Percentiles rank a stretch among this genome's conserved stretches.
phyloP scores from a whole-genome alignment of 1,140 invertebrate species.

The Aleiodes sp. region DNA sequence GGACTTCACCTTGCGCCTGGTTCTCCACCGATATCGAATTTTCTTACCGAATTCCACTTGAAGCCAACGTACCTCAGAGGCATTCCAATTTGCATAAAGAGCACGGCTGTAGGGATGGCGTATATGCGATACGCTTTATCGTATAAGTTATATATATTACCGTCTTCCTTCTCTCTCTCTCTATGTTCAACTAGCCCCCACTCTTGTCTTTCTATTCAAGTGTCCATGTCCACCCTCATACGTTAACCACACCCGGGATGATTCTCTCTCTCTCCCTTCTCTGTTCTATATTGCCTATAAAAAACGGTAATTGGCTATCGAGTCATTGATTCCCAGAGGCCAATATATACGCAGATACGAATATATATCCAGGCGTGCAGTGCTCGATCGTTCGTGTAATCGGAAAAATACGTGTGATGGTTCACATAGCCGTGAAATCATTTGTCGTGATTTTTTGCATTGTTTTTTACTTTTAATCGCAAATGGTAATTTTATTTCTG shows the following conservation, averaged over 20 bases:
- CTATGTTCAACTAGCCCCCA: background rate
- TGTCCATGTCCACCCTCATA: background rate
- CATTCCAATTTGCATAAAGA: conserved; percentile 56
- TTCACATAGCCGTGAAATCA: background rate
- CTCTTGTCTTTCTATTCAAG: background rate
- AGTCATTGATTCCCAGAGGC: conserved; percentile 41
- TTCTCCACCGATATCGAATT: conserved; percentile 32
- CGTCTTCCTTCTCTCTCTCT: too few species aligned
- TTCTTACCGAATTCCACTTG: conserved; percentile 48
- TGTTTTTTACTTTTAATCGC: too few species aligned
- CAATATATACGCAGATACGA: background rate
- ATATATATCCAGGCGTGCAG: background rate
- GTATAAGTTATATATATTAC: conserved; percentile 27
- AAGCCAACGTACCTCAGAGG: conserved; percentile 29
- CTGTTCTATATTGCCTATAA: too few species aligned
- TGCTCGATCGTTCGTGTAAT: conserved; percentile 9
- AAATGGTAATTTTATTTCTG: background rate
- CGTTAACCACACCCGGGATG: background rate
- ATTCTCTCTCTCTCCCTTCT: background rate
- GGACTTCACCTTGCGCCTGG: conserved; percentile 1
- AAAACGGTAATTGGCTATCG: conserved; percentile 54
- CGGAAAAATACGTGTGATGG: conserved; percentile 5
- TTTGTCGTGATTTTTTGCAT: background rate
- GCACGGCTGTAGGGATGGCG: conserved; percentile 32
- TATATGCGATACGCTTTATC: conserved; percentile 23